Evolutionary conservation across 1,140 invertebrate genomes (phyloP).

Genomic region (Drosophila pseudoananassae): DNA sequence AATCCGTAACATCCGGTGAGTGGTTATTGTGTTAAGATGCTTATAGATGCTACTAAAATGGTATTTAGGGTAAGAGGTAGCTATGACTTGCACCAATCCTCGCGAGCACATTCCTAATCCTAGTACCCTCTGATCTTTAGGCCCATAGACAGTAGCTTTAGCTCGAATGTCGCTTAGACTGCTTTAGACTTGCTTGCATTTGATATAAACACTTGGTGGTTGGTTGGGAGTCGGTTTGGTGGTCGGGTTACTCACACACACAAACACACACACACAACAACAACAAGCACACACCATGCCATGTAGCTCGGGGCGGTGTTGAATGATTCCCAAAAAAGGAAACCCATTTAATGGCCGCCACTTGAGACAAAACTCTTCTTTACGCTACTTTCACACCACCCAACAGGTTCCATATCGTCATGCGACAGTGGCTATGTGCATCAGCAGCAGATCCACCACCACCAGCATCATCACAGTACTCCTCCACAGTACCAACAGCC

Average conservation of each 20-base stretch:
- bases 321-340: slow-evolving; percentile 12
- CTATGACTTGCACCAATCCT: not conserved
- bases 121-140: slow-evolving; percentile 2
- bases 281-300: slow-evolving; percentile 23
- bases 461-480: slow-evolving; percentile 14
- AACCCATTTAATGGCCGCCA: slow-evolving; percentile 16
- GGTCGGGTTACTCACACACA: slow-evolving; percentile 42
- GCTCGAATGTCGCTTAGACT: slow-evolving; percentile 1
- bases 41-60: slow-evolving; percentile 57
- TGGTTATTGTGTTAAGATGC: slow-evolving; percentile 15
- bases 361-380: slow-evolving; percentile 34
- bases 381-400: slow-evolving; percentile 41
- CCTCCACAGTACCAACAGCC: slow-evolving; percentile 39
- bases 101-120: not conserved
- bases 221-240: slow-evolving; percentile 49
- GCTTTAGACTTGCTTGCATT: slow-evolving; percentile 70
- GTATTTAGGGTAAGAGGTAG: no score
- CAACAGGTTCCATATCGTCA: slow-evolving; percentile 90
- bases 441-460: slow-evolving; percentile 77
- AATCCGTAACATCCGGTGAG: slow-evolving; percentile 93
- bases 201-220: slow-evolving; percentile 13
- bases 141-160: slow-evolving; percentile 30
- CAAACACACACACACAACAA: slow-evolving; percentile 28
- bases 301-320: slow-evolving; percentile 2
- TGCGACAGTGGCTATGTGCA: slow-evolving; percentile 93